Evolutionary conservation across 2,888 invertebrate species (phyloP).

Genomic region (Ferrisia virgata): DNA sequence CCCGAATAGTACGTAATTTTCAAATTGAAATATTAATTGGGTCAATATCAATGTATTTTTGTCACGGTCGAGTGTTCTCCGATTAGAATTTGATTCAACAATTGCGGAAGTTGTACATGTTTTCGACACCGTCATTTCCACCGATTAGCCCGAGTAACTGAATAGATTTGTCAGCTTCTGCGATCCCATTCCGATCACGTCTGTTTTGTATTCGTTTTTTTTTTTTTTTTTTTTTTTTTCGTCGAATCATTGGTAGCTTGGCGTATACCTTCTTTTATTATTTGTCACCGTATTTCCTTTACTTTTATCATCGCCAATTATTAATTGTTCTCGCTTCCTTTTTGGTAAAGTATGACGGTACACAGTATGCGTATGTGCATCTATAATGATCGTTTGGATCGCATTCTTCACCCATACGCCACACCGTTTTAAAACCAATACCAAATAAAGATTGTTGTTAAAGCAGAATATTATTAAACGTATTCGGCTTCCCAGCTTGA

Average conservation of each 20-base stretch:
- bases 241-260: background rate
- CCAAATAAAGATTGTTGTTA: background rate
- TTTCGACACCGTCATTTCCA: constrained; percentile 17
- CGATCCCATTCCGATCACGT: constrained; percentile 19
- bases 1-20: background rate
- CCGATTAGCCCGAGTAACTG: constrained; percentile 10
- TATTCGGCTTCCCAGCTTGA: background rate
- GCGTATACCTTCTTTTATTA: background rate
- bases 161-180: constrained; percentile 4
- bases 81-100: background rate
- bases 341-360: constrained; percentile 1
- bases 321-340: constrained; percentile 32
- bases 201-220: constrained; percentile 17
- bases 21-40: constrained; percentile 21
- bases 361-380: background rate
- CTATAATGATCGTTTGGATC: background rate
- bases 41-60: constrained; percentile 27
- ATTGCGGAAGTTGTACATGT: constrained; percentile 9
- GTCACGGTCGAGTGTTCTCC: background rate
- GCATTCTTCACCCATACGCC: background rate
- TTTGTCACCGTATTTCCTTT: constrained; percentile 27
- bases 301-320: constrained; percentile 12
- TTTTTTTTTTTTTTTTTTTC: background rate
- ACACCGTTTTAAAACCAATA: background rate
- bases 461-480: background rate